Base-by-base conservation (phyloP, 2,797 vertebrate genomes). In the Pseudochromis fuscus region DNA sequence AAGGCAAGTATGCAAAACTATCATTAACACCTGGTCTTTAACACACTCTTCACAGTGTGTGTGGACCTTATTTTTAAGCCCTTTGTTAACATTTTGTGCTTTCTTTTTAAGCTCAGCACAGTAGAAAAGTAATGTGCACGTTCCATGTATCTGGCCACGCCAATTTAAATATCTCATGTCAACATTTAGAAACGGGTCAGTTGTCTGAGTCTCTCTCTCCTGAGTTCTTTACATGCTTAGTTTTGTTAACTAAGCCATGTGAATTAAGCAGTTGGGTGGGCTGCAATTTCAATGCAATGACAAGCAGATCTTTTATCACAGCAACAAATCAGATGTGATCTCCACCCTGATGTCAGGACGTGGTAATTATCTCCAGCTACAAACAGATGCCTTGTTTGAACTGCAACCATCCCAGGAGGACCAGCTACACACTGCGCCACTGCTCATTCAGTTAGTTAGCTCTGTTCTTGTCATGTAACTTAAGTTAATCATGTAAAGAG, bases 381-480 rank as follows among this genome's bases (percentile, higher is more conserved):
- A 79, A 71, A 81, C 69, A 73, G 45, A 82, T n/a, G 31, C 59
- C 63, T 70, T 31, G 48, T 89, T 89, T 89, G 66, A 87, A 86
- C 68, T 69, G 61, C 45, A 62, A 62, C 37, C 0, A 9, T 77
- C 45, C 50, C 38, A 16, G n/a, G n/a, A 77, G 46, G 48, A 77
- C 63, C 53, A 74, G 70, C 68, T 16, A 21, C 35, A 56, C 30
- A 2, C 63, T 59, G 67, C 46, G 42, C 21, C 5, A 3, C 44
- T 0, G 4, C 55, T 75, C 71, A 75, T 76, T 58, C 73, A 77
- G 28, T 84, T 86, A 83, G 18, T 28, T 37, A 13, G 63, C 60
- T 70, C 69, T 75, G 70, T 65, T 82, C 55, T 27, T 82, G 46
- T 68, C 30, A 88, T 78, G 71, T 50, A 45, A 72, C 65, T 72